Conservation (phyloP, 2,888 invertebrate species). For the Toxonevra muliebris region DNA sequence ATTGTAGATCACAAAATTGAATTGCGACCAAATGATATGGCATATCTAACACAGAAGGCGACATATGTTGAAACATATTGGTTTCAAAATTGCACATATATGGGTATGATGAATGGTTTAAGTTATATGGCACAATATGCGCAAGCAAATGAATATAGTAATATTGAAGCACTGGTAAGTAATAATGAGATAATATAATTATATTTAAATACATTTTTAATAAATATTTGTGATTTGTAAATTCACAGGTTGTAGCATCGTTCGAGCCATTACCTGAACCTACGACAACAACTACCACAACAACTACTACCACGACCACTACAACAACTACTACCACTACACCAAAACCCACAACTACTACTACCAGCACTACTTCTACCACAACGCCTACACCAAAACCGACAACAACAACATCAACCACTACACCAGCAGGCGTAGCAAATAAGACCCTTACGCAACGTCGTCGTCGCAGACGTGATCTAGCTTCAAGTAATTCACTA, state of each 20-base stretch:
- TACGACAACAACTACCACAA: slow-evolving; percentile 60
- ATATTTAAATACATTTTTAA: not conserved
- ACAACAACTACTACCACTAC: slow-evolving; percentile 66
- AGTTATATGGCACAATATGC: slow-evolving; percentile 73
- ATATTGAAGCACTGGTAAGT: slow-evolving; percentile 74
- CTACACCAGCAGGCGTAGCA: slow-evolving; percentile 20
- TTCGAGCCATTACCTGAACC: slow-evolving; percentile 69
- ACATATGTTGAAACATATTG: slow-evolving; percentile 74
- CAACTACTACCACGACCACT: slow-evolving; percentile 68
- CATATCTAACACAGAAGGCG: slow-evolving; percentile 69
- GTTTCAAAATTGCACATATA: slow-evolving; percentile 81
- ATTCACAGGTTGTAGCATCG: slow-evolving; percentile 71
- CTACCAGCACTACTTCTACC: slow-evolving; percentile 62
- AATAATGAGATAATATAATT: not conserved
- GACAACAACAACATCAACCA: slow-evolving; percentile 46
- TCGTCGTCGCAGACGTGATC: slow-evolving; percentile 48
- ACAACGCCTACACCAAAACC: slow-evolving; percentile 60
- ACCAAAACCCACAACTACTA: slow-evolving; percentile 61
- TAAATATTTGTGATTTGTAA: no score
- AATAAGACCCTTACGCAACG: slow-evolving; percentile 7
- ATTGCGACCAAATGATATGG: slow-evolving; percentile 71
- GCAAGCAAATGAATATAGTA: slow-evolving; percentile 69
- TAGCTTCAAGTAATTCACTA: slow-evolving; percentile 24
- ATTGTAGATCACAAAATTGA: slow-evolving; percentile 70
- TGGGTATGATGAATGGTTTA: slow-evolving; percentile 72